These are phyloP conservation scores for Saimiri boliviensis DNA, from an alignment of 2,113 vertebrate genomes.

Conservation along the genomic window DNA sequence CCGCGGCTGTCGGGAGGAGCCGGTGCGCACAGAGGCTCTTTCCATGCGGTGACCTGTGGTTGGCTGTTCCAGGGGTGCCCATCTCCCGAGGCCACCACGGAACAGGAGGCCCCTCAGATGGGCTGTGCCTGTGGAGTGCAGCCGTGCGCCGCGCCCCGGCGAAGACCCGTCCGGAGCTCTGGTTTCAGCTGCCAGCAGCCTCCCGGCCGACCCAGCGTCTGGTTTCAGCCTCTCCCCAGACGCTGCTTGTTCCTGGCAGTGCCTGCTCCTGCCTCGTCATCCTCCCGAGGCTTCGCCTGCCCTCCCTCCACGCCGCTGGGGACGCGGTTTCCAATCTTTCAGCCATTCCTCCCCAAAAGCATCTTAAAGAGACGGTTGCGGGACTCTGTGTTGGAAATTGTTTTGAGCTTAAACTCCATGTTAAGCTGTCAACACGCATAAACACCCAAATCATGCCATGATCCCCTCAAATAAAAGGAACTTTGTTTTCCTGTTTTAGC, in stretches of 20 bases:
- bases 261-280: not conserved
- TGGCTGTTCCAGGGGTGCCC: no score
- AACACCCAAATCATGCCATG: fast-evolving
- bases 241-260: no score
- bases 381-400: fast-evolving
- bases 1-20: not conserved
- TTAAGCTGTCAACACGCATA: not conserved
- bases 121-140: not conserved
- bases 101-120: not conserved
- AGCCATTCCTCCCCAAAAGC: not conserved
- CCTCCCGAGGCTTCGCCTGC: no score
- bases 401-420: fast-evolving
- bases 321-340: fast-evolving
- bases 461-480: not conserved
- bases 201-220: fast-evolving
- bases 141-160: not conserved
- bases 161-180: no score
- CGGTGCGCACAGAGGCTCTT: no score
- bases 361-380: fast-evolving
- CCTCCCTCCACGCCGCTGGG: no score
- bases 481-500: not conserved
- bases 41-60: no score
- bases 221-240: not conserved
- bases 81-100: no score
- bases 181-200: no score